Conservation (phyloP, 1,140 invertebrate species). For the Streblospio benedicti region DNA sequence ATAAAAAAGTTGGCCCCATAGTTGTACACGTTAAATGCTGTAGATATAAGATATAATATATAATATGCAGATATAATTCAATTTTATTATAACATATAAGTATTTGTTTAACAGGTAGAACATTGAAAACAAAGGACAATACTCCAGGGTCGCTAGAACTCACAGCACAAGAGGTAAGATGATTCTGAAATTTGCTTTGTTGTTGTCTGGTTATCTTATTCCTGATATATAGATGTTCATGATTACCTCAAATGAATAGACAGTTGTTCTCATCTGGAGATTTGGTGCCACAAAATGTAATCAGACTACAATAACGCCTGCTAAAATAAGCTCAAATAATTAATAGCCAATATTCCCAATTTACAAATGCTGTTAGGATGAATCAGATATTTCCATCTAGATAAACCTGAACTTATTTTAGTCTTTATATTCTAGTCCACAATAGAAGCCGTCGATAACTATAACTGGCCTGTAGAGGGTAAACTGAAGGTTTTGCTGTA, state of each 20-base stretch:
- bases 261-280: background rate
- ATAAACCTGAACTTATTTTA: background rate
- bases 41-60: background rate
- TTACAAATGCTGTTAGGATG: background rate
- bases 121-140: slow-evolving; percentile 20
- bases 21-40: no score
- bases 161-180: slow-evolving; percentile 28
- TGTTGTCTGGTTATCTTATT: background rate
- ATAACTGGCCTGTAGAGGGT: background rate
- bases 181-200: background rate
- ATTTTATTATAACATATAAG: background rate
- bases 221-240: background rate
- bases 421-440: background rate
- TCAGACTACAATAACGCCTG: background rate
- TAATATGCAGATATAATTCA: background rate
- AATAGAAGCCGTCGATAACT: background rate
- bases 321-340: background rate
- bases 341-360: background rate
- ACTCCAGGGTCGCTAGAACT: slow-evolving; percentile 27
- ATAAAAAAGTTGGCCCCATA: no score
- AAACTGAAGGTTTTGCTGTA: background rate
- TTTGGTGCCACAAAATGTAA: background rate
- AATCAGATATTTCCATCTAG: background rate
- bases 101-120: slow-evolving; percentile 20
- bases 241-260: background rate